Percentiles rank a stretch among this genome's conserved stretches.
Evolutionary conservation across 2,888 invertebrate species (phyloP).

Genomic region (Copidosoma aretas): DNA sequence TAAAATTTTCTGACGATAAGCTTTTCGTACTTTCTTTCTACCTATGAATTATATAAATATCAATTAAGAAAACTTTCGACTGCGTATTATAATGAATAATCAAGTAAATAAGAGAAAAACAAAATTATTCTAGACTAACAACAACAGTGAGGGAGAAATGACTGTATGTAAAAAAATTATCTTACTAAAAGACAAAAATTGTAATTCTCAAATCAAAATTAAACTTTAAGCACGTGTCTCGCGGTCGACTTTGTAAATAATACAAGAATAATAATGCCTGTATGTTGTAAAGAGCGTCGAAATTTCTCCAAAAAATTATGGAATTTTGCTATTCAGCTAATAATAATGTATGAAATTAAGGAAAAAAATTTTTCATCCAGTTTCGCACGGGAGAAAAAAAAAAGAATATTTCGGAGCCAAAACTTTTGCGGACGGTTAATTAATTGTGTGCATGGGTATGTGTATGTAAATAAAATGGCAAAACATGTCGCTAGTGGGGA

Average conservation of each 20-base stretch:
- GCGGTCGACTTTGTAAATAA: constrained; percentile 27
- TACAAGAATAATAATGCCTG: constrained; percentile 10
- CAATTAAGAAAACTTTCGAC: constrained; percentile 4
- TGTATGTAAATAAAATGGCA: constrained; percentile 16
- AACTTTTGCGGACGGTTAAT: constrained; percentile 29
- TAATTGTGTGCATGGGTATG: constrained; percentile 17
- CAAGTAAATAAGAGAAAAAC: constrained; percentile 2
- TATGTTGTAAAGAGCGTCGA: constrained; percentile 32
- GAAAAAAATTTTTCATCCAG: constrained; percentile 27
- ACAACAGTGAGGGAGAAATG: constrained; percentile 14
- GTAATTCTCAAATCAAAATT: constrained; percentile 36
- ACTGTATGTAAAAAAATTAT: constrained; percentile 21
- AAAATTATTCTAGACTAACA: constrained; percentile 1
- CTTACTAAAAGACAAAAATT: constrained; percentile 11
- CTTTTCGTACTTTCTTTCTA: constrained; percentile 10
- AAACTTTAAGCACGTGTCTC: constrained; percentile 28
- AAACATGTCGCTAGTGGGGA: constrained; percentile 20
- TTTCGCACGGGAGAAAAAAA: constrained; percentile 26
- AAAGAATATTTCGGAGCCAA: constrained; percentile 1
- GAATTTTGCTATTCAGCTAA: constrained; percentile 10
- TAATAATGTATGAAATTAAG: constrained; percentile 20
- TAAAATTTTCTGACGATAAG: not conserved
- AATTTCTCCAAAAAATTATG: constrained; percentile 20
- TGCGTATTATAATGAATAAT: not conserved
- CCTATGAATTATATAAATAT: not conserved